Evolutionary conservation across 2,797 vertebrate species (phyloP).

Genomic region (Pristis pectinata): DNA sequence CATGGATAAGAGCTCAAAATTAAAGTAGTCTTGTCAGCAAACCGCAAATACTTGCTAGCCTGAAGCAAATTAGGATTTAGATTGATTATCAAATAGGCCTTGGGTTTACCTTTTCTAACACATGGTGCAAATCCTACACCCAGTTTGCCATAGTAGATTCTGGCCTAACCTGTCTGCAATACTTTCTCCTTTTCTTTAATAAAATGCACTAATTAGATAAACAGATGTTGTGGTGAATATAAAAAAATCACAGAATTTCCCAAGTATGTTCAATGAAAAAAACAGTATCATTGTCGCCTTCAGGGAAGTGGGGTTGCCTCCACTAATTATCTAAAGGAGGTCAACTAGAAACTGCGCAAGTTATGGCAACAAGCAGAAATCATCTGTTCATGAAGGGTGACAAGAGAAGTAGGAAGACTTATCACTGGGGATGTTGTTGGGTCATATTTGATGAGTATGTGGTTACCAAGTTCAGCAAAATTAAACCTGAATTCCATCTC

Average conservation of each 20-base stretch:
- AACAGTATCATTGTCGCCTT: not conserved
- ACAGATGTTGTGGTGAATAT: not conserved
- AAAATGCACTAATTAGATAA: not conserved
- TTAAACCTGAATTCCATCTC: slow-evolving; percentile 11
- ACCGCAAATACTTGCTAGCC: not conserved
- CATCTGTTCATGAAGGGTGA: not conserved
- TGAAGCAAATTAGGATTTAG: not conserved
- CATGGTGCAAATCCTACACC: not conserved
- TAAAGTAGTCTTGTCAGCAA: not conserved
- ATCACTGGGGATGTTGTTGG: not conserved
- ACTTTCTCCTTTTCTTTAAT: not conserved
- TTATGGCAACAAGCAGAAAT: not conserved
- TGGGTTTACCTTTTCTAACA: not conserved
- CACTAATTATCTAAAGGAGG: not conserved
- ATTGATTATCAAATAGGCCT: not conserved
- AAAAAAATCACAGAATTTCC: not conserved
- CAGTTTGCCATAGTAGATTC: not conserved
- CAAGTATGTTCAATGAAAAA: not conserved
- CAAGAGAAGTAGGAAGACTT: not conserved
- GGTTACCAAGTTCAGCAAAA: not conserved
- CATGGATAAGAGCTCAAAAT: not conserved
- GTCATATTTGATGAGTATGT: not conserved
- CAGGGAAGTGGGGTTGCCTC: not conserved
- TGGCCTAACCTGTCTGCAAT: not conserved
- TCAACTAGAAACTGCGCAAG: not conserved